Conservation (phyloP, 2,113 vertebrate genomes). For the Microcebus griseorufus region DNA sequence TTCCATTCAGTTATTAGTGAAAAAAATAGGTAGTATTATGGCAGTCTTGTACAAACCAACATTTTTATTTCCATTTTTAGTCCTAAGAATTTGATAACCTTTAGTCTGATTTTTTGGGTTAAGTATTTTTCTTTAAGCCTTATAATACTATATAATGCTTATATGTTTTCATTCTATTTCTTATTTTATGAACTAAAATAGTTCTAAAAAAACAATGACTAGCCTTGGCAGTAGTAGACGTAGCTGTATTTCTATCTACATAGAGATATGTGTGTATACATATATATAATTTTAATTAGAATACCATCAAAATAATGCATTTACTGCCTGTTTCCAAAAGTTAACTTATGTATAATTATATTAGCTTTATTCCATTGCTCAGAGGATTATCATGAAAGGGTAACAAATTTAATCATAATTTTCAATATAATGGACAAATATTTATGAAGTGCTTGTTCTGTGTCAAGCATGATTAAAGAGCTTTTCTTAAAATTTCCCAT, state of each 20-base stretch:
- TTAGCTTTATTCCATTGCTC: neutral
- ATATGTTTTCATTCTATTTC: neutral
- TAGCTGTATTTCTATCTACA: too few relatives aligned
- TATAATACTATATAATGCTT: neutral
- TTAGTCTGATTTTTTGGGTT: neutral
- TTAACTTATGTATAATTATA: neutral
- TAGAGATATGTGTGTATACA: neutral
- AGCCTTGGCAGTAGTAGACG: neutral
- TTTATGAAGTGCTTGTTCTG: neutral
- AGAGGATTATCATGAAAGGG: neutral
- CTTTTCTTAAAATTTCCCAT: neutral
- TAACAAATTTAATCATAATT: conserved; percentile 9
- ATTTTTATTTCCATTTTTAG: neutral
- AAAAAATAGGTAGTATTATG: neutral
- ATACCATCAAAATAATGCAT: neutral
- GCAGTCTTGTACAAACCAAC: neutral
- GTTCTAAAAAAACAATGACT: neutral
- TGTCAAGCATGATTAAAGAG: neutral
- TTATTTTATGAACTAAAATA: neutral
- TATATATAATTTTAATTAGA: neutral
- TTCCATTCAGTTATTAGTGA: neutral
- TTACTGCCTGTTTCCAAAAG: neutral
- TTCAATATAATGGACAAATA: neutral
- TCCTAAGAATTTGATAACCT: neutral
- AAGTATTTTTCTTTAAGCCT: neutral